phyloP scores from a whole-genome alignment of 2,113 vertebrate species.

The Macrotis lagotis region DNA sequence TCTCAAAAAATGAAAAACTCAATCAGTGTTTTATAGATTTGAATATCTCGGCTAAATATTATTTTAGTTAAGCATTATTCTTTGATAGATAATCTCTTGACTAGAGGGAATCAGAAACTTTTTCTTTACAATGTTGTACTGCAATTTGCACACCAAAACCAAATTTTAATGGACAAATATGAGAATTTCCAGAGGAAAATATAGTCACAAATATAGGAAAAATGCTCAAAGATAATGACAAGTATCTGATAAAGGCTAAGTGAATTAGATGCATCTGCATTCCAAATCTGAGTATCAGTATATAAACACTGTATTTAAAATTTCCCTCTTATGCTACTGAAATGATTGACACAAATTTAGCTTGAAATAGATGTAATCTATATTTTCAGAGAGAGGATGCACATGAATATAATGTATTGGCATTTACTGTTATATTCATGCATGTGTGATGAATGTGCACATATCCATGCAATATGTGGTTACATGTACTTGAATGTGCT shows the following conservation, averaged over 20 bases:
- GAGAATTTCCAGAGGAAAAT: neutral
- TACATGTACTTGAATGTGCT: too few relatives aligned
- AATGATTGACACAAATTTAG: neutral
- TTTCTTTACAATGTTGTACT: neutral
- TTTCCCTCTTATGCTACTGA: neutral
- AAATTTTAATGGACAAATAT: neutral
- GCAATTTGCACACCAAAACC: neutral
- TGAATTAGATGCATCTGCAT: neutral
- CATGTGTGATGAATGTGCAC: too few relatives aligned
- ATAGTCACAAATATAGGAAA: neutral
- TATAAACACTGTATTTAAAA: too few relatives aligned
- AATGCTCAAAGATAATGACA: neutral
- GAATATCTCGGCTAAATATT: neutral
- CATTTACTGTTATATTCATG: neutral
- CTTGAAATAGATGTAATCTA: neutral
- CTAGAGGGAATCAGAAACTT: neutral
- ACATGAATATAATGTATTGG: neutral
- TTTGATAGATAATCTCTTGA: neutral
- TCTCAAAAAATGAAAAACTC: neutral
- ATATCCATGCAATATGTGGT: too few relatives aligned
- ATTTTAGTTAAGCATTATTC: neutral
- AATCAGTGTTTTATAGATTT: neutral
- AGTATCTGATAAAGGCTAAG: neutral
- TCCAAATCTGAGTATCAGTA: too few relatives aligned
- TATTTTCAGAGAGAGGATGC: neutral